Evolutionary conservation across 2,888 invertebrate genomes (phyloP).

Genomic region (Drosophila neotestacea): DNA sequence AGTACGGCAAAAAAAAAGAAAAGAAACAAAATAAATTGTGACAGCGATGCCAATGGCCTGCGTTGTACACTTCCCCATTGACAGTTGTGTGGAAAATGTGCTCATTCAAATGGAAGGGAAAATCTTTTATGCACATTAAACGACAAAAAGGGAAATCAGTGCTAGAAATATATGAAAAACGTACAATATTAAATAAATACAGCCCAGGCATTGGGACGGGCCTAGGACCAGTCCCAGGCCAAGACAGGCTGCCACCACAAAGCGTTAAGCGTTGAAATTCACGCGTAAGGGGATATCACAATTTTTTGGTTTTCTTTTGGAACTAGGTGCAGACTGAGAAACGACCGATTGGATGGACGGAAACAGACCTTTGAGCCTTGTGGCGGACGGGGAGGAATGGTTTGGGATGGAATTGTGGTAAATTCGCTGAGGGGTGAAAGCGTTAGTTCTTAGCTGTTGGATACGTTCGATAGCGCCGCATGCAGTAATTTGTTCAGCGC

Average conservation of each 20-base stretch:
- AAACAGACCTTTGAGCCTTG: slow-evolving; percentile 4
- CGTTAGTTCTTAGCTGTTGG: slow-evolving; percentile 26
- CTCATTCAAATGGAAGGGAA: slow-evolving; percentile 77
- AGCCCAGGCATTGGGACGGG: slow-evolving; percentile 21
- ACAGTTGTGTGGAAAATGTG: slow-evolving; percentile 82
- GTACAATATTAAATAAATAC: slow-evolving; percentile 80
- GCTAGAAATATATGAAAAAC: slow-evolving; percentile 75
- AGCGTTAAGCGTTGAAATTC: slow-evolving; percentile 76
- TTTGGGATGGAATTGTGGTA: slow-evolving; percentile 10
- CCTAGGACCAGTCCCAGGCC: not conserved
- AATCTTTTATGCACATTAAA: slow-evolving; percentile 82
- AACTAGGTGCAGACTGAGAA: slow-evolving; percentile 33
- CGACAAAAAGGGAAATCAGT: slow-evolving; percentile 79
- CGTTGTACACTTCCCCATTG: slow-evolving; percentile 60
- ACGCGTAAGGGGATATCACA: slow-evolving; percentile 61
- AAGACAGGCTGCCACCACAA: slow-evolving; percentile 64
- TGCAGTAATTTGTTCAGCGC: slow-evolving; percentile 23
- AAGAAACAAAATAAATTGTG: slow-evolving; percentile 64
- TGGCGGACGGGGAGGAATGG: slow-evolving; percentile 1
- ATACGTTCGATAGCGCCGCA: slow-evolving; percentile 11
- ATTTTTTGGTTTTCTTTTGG: slow-evolving; percentile 17
- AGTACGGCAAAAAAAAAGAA: slow-evolving; percentile 52
- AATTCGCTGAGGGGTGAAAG: slow-evolving; percentile 42
- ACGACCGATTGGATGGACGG: slow-evolving; percentile 23
- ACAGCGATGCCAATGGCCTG: slow-evolving; percentile 54